A percentile compares a stretch with the other conserved stretches of the same genome.
phyloP scores from a whole-genome alignment of 23 tunicate genomes.

The Oikopleura vanhoeffeni region DNA sequence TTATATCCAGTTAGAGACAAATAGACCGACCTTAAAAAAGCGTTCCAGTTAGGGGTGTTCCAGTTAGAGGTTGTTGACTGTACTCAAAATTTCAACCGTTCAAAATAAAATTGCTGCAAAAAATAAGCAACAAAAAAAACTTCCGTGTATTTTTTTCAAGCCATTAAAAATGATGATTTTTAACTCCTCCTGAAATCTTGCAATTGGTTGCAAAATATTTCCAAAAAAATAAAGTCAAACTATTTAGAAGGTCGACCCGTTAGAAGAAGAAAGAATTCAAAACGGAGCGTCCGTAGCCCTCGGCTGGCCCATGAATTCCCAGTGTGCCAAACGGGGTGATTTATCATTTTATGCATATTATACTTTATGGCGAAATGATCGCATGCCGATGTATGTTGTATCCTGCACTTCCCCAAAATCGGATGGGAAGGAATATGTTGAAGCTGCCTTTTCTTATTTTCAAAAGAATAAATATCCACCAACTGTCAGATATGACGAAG shows the following conservation, averaged over 20 bases:
- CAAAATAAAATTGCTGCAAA: too few relatives aligned
- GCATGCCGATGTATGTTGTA: slow-evolving; percentile 12
- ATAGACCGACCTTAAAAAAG: too few relatives aligned
- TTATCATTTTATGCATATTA: slow-evolving; percentile 5
- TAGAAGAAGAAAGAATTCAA: background rate
- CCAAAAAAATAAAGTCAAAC: too few relatives aligned
- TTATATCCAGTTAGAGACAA: too few relatives aligned
- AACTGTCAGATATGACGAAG: slow-evolving; percentile 9
- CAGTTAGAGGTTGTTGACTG: too few relatives aligned
- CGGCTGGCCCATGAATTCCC: background rate
- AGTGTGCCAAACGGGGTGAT: slow-evolving; percentile 1
- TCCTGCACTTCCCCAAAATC: background rate
- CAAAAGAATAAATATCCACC: background rate
- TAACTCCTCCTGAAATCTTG: too few relatives aligned
- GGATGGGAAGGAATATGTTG: background rate
- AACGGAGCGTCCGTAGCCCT: background rate
- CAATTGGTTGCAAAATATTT: too few relatives aligned
- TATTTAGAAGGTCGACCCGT: background rate
- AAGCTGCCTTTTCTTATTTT: background rate
- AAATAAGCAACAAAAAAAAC: too few relatives aligned
- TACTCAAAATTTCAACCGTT: too few relatives aligned
- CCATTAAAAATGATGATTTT: too few relatives aligned
- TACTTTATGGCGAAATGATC: slow-evolving; percentile 7
- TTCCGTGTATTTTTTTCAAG: too few relatives aligned
- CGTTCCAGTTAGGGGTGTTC: too few relatives aligned